Evolutionary conservation across 2,113 vertebrate genomes (phyloP).

Genomic region (Rallus limicola): DNA sequence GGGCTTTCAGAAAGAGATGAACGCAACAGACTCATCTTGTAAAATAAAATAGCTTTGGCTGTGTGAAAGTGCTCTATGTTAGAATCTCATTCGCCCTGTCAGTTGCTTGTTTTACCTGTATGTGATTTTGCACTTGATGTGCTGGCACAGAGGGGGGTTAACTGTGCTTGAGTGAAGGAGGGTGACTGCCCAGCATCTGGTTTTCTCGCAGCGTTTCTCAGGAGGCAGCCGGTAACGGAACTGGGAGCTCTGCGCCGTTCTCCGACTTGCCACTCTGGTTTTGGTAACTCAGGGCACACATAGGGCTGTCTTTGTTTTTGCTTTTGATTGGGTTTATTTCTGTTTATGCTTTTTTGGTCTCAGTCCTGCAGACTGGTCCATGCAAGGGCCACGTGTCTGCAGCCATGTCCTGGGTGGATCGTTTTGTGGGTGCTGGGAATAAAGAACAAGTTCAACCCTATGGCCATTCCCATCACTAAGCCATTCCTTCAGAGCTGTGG

Average conservation of each 20-base stretch:
- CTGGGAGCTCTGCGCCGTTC: background rate
- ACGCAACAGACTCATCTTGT: conserved; percentile 7
- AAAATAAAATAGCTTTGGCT: conserved; percentile 70
- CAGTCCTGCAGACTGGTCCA: background rate
- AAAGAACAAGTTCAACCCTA: background rate
- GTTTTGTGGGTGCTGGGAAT: background rate
- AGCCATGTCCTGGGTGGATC: background rate
- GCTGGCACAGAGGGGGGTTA: background rate
- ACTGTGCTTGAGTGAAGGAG: background rate
- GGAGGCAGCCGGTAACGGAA: background rate
- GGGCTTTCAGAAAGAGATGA: conserved; percentile 24
- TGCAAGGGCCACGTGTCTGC: background rate
- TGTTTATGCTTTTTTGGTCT: background rate
- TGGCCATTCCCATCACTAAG: background rate
- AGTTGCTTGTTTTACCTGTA: background rate
- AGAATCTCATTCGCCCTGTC: conserved; percentile 7
- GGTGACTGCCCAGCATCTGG: background rate
- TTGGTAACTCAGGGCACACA: background rate
- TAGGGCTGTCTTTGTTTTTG: background rate
- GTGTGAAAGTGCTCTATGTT: conserved; percentile 34
- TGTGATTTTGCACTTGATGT: background rate
- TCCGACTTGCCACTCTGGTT: background rate
- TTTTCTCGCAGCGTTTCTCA: background rate
- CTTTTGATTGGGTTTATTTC: background rate
- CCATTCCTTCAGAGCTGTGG: background rate